A percentile compares a stretch with the other conserved stretches of the same genome.
Evolutionary conservation across 2,797 vertebrate species (phyloP).

Genomic region (Lates japonicus): DNA sequence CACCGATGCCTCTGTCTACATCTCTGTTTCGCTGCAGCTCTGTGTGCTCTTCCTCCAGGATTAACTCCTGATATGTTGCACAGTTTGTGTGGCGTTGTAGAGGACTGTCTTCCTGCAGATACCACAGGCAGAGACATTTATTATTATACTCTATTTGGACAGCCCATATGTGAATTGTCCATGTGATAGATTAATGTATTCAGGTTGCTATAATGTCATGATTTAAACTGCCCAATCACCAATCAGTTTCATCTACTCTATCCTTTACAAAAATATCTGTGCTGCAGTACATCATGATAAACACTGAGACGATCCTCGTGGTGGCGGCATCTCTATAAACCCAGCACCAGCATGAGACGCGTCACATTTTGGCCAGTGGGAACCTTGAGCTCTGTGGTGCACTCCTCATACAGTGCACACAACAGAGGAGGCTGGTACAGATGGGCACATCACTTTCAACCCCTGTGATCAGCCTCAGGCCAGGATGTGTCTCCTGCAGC

Average conservation of each 20-base stretch:
- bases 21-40: slow-evolving; percentile 9
- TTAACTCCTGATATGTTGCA: slow-evolving; percentile 1
- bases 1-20: too few relatives aligned
- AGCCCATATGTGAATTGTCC: neutral
- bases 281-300: neutral
- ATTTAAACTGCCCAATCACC: neutral
- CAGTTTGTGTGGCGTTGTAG: neutral
- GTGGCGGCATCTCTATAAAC: slow-evolving; percentile 32
- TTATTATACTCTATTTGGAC: neutral
- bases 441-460: slow-evolving; percentile 63
- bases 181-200: neutral
- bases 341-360: slow-evolving; percentile 15
- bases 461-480: slow-evolving; percentile 57
- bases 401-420: slow-evolving; percentile 6
- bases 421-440: slow-evolving; percentile 40
- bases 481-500: slow-evolving; percentile 36
- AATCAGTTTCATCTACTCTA: neutral
- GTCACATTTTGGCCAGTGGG: slow-evolving; percentile 29
- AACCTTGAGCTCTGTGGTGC: slow-evolving; percentile 15
- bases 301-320: slow-evolving; percentile 31
- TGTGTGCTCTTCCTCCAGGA: slow-evolving; percentile 4
- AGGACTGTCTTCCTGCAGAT: slow-evolving; percentile 19
- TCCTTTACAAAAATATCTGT: neutral
- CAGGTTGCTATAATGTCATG: neutral
- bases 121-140: slow-evolving; percentile 6